Evolutionary conservation across 2,888 invertebrate species (phyloP), one percentile per base, ranked within the genome.

Genomic region (Exephanes ischioxanthus): DNA sequence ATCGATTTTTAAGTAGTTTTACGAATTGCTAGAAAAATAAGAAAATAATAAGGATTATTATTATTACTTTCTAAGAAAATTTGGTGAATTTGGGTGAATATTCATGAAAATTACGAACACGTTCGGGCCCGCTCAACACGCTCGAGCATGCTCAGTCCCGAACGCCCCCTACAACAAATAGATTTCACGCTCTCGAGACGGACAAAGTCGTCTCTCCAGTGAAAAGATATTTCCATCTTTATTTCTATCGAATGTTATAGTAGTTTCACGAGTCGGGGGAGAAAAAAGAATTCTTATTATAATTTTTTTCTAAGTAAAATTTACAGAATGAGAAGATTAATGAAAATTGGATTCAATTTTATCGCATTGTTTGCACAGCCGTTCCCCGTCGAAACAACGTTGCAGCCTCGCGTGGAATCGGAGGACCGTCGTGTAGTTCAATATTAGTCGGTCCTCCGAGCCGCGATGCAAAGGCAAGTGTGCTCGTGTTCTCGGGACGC

Each of bases 401-500:
- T 61, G 61, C 61, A 30, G 22, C 61, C 26, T 61, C 22, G 61
- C 30, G 61, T 61, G 26, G 30, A 61, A 16, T 61, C 30, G 14
- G 61, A 14, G 22, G 26, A 61, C 14, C 26, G 26, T 11, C 61
- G 61, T 30, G 30, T 30, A 22, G 30, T 61, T 61, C 61, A 19
- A 75, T 61, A 61, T 63, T 75, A 48, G 75, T 61, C 45, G 41
- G 16, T 75, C 48, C 26, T 48, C 53, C 37, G 67, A 51, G n/a
- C 30, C 53, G 30, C 53, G 9, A 33, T 9, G 71, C 53, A 53
- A 71, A 53, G 53, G 19, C 53, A 71, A 71, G 53, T 55, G 71
- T 53, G 53, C 53, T 71, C 71, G 71, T 53, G 71, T 71, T 71
- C 71, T 53, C 71, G 53, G 53, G 71, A 33, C 53, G 71, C 53